Evolutionary conservation across 2,113 vertebrate species (phyloP).

Genomic region (Procavia capensis): DNA sequence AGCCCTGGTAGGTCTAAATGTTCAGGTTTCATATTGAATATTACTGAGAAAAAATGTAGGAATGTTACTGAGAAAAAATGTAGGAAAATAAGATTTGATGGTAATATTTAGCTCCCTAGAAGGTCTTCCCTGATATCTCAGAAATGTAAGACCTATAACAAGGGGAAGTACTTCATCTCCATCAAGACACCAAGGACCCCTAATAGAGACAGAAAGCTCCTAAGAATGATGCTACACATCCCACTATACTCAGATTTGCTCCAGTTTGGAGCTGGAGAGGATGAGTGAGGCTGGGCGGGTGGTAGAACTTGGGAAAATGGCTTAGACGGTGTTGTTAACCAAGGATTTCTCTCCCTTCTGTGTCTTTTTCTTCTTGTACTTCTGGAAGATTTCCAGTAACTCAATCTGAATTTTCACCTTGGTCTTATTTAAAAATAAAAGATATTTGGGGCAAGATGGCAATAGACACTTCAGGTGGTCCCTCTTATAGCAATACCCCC

Average conservation of each 20-base stretch:
- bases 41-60: neutral
- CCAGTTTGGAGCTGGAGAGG: neutral
- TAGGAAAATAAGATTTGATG: neutral
- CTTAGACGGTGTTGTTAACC: neutral
- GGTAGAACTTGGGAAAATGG: neutral
- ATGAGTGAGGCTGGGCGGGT: neutral
- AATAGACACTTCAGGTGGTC: too few relatives aligned
- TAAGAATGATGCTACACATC: neutral
- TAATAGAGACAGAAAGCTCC: neutral
- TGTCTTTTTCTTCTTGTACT: neutral
- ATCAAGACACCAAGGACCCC: neutral
- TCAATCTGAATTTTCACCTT: neutral
- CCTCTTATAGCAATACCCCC: too few relatives aligned
- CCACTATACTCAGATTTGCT: too few relatives aligned
- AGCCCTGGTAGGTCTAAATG: neutral
- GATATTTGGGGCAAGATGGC: too few relatives aligned
- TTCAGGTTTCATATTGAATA: neutral
- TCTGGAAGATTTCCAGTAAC: neutral
- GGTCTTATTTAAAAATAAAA: constrained; percentile 22
- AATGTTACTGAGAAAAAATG: neutral
- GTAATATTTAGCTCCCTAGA: neutral
- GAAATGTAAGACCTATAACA: neutral
- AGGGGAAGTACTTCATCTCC: neutral
- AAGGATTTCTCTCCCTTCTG: neutral
- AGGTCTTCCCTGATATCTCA: neutral